These are phyloP conservation scores for Calycopis cecrops DNA, from an alignment of 1,140 invertebrate genomes.

Conservation along the genomic window DNA sequence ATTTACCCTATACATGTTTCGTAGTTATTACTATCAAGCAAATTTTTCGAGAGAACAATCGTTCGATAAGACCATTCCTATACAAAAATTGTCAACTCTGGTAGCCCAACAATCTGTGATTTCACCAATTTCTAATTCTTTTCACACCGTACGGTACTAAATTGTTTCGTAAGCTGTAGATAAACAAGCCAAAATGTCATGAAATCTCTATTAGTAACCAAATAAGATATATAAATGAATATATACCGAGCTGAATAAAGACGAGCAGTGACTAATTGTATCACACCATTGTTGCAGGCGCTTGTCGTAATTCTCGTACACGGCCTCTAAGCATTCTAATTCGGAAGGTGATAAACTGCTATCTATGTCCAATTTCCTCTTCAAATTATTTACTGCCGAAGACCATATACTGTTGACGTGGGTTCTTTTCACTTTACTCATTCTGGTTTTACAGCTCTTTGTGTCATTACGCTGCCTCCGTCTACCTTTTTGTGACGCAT, in stretches of 20 bases:
- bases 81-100: too few species aligned
- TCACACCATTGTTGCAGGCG: constrained; percentile 70
- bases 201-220: too few species aligned
- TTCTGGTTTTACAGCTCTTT: not conserved
- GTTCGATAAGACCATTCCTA: too few species aligned
- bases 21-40: too few species aligned
- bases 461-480: constrained; percentile 1
- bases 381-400: constrained; percentile 49
- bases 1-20: too few species aligned
- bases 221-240: too few species aligned
- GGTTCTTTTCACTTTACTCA: constrained; percentile 30
- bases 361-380: constrained; percentile 47
- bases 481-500: not conserved
- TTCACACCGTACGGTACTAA: too few species aligned
- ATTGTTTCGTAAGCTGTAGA: too few species aligned
- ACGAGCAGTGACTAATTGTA: constrained; percentile 57
- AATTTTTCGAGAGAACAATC: too few species aligned
- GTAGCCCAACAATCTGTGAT: too few species aligned
- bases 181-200: too few species aligned
- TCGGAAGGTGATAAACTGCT: constrained; percentile 40
- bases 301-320: constrained; percentile 68
- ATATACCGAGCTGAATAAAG: constrained; percentile 48
- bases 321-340: constrained; percentile 61
- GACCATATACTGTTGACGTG: constrained; percentile 42
- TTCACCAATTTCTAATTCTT: too few species aligned